phyloP scores from a whole-genome alignment of 2,113 vertebrate species.

The Neomonachus schauinslandi region DNA sequence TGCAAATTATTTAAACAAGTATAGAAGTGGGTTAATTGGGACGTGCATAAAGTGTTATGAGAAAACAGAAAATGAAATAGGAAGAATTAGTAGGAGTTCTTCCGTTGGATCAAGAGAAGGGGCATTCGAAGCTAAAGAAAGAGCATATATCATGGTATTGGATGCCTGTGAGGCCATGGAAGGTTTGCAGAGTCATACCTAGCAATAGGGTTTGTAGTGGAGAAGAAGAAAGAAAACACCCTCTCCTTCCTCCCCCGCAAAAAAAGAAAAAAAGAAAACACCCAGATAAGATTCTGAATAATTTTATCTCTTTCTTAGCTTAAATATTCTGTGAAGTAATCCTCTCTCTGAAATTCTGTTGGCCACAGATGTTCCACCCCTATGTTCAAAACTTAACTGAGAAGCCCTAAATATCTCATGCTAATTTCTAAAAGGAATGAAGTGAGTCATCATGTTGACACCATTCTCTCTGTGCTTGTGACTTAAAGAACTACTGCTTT shows the following conservation, averaged over 20 bases:
- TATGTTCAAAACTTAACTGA: background rate
- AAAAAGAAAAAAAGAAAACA: background rate
- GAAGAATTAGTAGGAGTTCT: background rate
- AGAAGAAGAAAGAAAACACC: background rate
- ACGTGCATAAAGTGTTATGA: background rate
- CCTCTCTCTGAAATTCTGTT: background rate
- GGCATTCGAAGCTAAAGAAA: background rate
- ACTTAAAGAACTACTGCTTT: background rate
- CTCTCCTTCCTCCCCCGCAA: background rate
- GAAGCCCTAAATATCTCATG: background rate
- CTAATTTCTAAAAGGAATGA: background rate
- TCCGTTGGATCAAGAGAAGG: background rate
- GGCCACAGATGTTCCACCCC: background rate
- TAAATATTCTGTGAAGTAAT: background rate
- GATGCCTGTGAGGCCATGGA: background rate
- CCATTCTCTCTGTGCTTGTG: background rate
- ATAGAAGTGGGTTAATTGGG: background rate
- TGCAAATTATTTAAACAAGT: background rate
- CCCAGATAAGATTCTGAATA: background rate
- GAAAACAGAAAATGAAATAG: background rate
- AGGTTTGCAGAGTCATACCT: background rate
- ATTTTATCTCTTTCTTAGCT: background rate
- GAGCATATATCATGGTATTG: too few relatives aligned
- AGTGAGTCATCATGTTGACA: background rate
- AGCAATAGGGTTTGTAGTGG: too few relatives aligned